Evolutionary conservation across 2,113 vertebrate genomes (phyloP).

Genomic region (Mionectes macconnelli): DNA sequence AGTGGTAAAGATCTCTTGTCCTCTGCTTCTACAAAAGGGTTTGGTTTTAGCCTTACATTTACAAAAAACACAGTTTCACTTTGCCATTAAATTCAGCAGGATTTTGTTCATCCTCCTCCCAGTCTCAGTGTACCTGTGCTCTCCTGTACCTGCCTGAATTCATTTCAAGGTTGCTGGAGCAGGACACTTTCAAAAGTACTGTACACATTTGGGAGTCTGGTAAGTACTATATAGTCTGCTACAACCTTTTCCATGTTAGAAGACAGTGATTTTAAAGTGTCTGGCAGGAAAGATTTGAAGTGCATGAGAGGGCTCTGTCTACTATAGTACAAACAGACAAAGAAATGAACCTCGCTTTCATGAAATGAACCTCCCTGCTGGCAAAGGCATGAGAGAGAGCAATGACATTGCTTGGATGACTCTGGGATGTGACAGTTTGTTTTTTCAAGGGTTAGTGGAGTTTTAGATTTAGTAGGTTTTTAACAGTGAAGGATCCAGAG

Average conservation of each 20-base stretch:
- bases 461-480: background rate
- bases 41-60: background rate
- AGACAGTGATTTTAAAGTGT: background rate
- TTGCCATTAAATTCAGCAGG: background rate
- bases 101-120: background rate
- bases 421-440: background rate
- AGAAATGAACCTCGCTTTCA: slow-evolving; percentile 2
- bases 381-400: slow-evolving; percentile 13
- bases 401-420: background rate
- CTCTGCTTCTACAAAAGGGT: background rate
- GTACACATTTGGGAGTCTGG: background rate
- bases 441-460: background rate
- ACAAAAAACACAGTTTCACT: background rate
- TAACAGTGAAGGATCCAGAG: background rate
- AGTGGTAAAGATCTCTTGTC: background rate
- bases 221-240: background rate
- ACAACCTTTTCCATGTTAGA: background rate
- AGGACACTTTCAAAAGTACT: background rate
- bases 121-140: background rate
- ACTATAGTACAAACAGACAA: background rate
- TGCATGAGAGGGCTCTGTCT: background rate
- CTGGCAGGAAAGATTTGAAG: slow-evolving; percentile 1
- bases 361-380: slow-evolving; percentile 1
- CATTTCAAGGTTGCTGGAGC: background rate
- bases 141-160: background rate